Base-by-base conservation (phyloP, 2,113 vertebrate species). In the Eptesicus fuscus region DNA sequence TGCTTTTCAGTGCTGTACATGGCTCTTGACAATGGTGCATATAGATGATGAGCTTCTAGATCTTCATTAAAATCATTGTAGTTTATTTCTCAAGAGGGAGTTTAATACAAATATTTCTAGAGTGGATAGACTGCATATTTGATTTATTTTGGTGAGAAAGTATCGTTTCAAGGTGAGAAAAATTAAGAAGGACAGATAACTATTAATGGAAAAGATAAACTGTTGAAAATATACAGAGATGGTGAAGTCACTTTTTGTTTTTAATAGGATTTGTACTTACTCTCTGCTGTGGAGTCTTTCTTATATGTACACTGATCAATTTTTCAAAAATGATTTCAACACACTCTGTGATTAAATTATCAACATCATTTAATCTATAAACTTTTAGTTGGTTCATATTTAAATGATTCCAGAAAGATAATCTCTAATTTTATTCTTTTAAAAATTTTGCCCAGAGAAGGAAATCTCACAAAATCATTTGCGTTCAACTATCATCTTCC, bases 81-180 rank as follows among this genome's bases (percentile, higher is more conserved):
- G 47, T 97, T 93, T 95, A 17, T 83, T 7, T 95, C 86, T 97
- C n/a, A 67, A 93, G 85, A 91, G 5, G 3, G 20, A 71, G 59
- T 90, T 42, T 20, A 91, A 95, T 86, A 73, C 40, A n/a, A 28
- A 42, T 42, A 12, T 37, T 91, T 77, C 61, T 23, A 83, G 90
- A 76, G 17, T n/a, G 73, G 49, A 59, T 42, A 61, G 23, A 42
- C 2, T 25, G 4, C 30, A 30, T 28, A 61, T 28, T 83, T 88
- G 51, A 92, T 94, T 94, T 91, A 47, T 88, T 96, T 93, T 95
- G 49, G 18, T 70, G 59, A 35, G 53, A 44, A 95, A 96, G 6
- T 92, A 69, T 85, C 35, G 86, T 0, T 11, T 96, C 14, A 96
- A 97, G 93, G 74, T 32, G 67, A 89, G n/a, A 96, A 96, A 93